phyloP scores from a whole-genome alignment of 2,888 invertebrate genomes.

The Conchocele bisecta region DNA sequence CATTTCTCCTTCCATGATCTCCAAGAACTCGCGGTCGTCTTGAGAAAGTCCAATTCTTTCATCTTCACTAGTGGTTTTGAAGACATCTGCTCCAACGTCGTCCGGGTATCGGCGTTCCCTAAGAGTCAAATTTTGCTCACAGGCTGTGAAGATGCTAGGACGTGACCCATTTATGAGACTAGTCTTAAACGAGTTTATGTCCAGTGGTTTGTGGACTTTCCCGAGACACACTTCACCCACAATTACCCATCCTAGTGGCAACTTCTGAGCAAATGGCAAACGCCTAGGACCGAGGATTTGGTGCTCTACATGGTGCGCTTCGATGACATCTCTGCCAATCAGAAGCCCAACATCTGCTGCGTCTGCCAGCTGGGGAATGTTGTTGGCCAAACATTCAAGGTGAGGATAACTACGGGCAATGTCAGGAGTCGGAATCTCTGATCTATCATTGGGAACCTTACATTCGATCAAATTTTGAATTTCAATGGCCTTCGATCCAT shows the following conservation, averaged over 20 bases:
- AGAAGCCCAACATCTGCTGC: slow-evolving; percentile 8
- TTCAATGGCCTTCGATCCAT: neutral
- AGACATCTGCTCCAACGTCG: neutral
- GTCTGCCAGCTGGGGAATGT: neutral
- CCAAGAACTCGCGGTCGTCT: slow-evolving; percentile 14
- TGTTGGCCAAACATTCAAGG: neutral
- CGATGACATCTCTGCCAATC: slow-evolving; percentile 35
- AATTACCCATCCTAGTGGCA: slow-evolving; percentile 28
- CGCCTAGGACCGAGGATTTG: slow-evolving; percentile 12
- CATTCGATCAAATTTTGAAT: slow-evolving; percentile 37
- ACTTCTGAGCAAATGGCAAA: slow-evolving; percentile 23
- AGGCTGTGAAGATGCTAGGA: neutral
- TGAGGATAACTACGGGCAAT: neutral
- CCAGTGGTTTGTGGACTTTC: slow-evolving; percentile 16
- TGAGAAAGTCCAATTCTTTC: neutral
- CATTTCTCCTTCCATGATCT: slow-evolving; percentile 17
- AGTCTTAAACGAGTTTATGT: slow-evolving; percentile 14
- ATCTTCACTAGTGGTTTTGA: neutral
- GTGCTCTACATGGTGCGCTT: slow-evolving; percentile 31
- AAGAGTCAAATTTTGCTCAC: neutral
- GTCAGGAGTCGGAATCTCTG: slow-evolving; percentile 34
- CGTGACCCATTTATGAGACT: neutral
- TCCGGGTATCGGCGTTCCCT: neutral
- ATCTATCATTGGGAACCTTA: slow-evolving; percentile 25
- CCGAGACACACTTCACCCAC: slow-evolving; percentile 34